Conservation (phyloP, 2,113 vertebrate genomes). For the Vanacampus margaritifer region DNA sequence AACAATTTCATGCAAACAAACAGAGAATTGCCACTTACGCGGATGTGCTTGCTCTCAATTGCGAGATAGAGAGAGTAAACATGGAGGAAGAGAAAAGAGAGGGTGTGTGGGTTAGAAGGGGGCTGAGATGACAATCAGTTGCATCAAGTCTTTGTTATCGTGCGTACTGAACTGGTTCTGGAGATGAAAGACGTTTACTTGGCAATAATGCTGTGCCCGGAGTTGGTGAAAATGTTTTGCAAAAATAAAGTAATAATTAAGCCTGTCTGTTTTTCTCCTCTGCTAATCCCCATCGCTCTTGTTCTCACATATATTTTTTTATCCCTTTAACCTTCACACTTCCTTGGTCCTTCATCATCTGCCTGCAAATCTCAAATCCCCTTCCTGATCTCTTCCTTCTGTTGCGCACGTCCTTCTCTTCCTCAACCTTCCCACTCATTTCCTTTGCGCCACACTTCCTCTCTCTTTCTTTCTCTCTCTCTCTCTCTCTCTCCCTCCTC, state of each 20-base stretch:
- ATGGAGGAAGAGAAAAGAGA: constrained; percentile 22
- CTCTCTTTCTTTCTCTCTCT: too few species aligned
- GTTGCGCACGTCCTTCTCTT: constrained; percentile 4
- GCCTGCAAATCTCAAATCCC: constrained; percentile 2
- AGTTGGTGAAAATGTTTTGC: constrained; percentile 21
- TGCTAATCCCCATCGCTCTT: not conserved
- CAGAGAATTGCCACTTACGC: constrained; percentile 44
- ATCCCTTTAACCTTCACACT: constrained; percentile 14
- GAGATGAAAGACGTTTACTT: constrained; percentile 44
- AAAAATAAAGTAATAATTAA: constrained; percentile 31
- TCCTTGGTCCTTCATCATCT: constrained; percentile 3
- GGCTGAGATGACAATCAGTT: constrained; percentile 43
- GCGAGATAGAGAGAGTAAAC: constrained; percentile 43
- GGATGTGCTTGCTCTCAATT: constrained; percentile 30
- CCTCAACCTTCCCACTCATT: not conserved
- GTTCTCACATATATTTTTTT: constrained; percentile 4
- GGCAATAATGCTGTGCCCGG: constrained; percentile 23
- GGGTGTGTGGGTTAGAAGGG: constrained; percentile 22
- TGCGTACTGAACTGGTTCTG: constrained; percentile 41
- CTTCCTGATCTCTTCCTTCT: constrained; percentile 10
- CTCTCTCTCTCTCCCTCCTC: not conserved
- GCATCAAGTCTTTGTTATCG: constrained; percentile 41
- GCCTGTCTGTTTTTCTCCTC: constrained; percentile 17
- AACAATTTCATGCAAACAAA: constrained; percentile 36
- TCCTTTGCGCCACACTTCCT: not conserved